Percentiles rank a stretch among this genome's conserved stretches.
Conservation (phyloP, 2,113 vertebrate species). For the Pavo muticus region DNA sequence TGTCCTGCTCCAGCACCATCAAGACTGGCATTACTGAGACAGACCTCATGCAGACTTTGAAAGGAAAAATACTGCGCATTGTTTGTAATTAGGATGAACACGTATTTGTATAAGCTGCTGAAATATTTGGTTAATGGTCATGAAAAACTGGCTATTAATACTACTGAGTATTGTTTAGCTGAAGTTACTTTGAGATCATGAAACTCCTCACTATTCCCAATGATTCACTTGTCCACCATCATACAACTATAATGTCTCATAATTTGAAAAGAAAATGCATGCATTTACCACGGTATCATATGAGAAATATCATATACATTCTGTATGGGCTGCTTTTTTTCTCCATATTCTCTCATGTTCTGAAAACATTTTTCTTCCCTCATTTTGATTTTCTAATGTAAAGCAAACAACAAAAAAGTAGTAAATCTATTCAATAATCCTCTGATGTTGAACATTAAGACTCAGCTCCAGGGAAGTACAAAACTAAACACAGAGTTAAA, state of each 20-base stretch:
- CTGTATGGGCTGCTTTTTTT: background rate
- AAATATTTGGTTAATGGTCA: background rate
- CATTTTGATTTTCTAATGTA: background rate
- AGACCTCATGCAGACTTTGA: background rate
- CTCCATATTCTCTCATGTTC: background rate
- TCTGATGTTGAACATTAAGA: background rate
- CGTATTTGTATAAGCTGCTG: background rate
- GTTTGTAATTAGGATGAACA: background rate
- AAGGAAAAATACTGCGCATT: background rate
- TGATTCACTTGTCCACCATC: background rate
- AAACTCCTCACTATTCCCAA: background rate
- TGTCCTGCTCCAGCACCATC: background rate
- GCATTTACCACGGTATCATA: background rate
- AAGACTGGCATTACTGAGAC: background rate
- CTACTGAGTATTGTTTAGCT: background rate
- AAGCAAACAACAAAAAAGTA: background rate
- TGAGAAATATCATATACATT: background rate
- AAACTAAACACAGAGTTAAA: background rate
- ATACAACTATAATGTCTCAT: background rate
- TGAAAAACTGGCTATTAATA: background rate
- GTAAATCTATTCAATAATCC: background rate
- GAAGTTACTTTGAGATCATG: background rate
- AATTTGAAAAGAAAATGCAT: background rate
- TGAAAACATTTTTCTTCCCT: accelerated
- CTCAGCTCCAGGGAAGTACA: background rate